These are phyloP conservation scores for Castor canadensis DNA, from an alignment of 2,113 vertebrate genomes.

Conservation along the genomic window DNA sequence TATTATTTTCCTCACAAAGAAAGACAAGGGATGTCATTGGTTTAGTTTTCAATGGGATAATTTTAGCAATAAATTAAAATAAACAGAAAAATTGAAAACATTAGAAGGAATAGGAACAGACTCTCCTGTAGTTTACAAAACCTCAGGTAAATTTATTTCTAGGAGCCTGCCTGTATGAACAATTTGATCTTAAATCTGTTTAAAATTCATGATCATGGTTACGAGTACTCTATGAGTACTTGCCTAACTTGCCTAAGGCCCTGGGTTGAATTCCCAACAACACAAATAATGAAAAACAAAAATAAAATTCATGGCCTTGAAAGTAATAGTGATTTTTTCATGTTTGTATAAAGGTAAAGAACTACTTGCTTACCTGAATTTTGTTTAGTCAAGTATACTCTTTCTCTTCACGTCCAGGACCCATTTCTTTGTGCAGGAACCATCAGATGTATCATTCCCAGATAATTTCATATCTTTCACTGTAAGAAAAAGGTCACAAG, in stretches of 20 bases:
- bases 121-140: background rate
- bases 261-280: too few species aligned
- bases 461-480: background rate
- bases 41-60: background rate
- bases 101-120: background rate
- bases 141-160: background rate
- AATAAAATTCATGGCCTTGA: background rate
- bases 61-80: background rate
- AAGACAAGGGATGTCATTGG: background rate
- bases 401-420: background rate
- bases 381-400: background rate
- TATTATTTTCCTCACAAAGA: slow-evolving; percentile 12
- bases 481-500: background rate
- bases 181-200: too few species aligned
- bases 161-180: too few species aligned
- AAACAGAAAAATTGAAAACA: background rate
- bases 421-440: background rate
- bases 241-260: background rate
- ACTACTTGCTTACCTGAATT: background rate
- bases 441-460: background rate
- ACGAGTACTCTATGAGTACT: too few species aligned
- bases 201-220: too few species aligned
- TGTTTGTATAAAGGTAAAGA: background rate
- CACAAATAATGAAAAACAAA: background rate
- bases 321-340: background rate